Evolutionary conservation across 2,113 vertebrate species (phyloP).

Genomic region (Sigmodon hispidus): DNA sequence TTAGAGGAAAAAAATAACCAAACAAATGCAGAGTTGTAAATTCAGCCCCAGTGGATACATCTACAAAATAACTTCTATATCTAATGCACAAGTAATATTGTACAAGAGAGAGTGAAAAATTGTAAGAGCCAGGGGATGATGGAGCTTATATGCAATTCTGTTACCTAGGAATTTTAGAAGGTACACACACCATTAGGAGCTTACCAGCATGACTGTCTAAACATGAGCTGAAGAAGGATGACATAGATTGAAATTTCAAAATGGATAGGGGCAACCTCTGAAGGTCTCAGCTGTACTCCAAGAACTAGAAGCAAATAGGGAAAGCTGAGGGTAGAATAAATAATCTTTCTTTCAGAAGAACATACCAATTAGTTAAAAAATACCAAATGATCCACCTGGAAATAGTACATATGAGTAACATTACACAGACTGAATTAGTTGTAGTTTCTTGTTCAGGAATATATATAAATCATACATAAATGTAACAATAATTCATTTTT

Average conservation of each 20-base stretch:
- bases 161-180: neutral
- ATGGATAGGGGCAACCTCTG: neutral
- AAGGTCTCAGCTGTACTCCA: neutral
- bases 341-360: neutral
- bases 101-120: too few relatives aligned
- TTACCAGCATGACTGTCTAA: neutral
- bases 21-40: neutral
- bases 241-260: neutral
- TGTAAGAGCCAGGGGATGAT: neutral
- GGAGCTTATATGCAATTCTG: neutral
- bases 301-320: neutral
- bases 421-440: neutral
- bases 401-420: neutral
- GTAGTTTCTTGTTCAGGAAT: neutral
- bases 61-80: neutral
- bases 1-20: neutral
- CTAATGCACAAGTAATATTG: neutral
- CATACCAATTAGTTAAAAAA: neutral
- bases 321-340: neutral
- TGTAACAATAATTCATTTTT: neutral
- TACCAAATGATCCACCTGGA: neutral
- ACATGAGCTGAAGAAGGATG: neutral
- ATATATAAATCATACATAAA: too few relatives aligned
- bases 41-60: neutral
- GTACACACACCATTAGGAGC: neutral